Evolutionary conservation across 92 coral and sea anemone genomes (phyloP).

Genomic region (Palythoa caribaeorum): DNA sequence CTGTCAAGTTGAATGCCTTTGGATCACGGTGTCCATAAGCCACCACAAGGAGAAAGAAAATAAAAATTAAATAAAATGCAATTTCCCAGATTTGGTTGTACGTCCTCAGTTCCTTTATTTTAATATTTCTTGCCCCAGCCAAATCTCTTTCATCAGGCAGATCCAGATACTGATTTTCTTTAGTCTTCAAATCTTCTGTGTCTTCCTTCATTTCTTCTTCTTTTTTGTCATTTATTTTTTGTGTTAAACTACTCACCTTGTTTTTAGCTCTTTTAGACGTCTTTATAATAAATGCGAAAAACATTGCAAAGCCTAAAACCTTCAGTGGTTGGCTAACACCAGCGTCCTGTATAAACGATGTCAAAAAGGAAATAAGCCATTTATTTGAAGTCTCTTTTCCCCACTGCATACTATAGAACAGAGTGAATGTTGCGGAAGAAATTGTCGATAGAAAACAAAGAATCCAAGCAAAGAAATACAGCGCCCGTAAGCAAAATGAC

Average conservation of each 20-base stretch:
- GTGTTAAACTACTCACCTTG: constrained; percentile 19
- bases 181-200: background rate
- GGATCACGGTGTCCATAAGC: constrained; percentile 92
- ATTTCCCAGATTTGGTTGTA: constrained; percentile 75
- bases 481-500: background rate
- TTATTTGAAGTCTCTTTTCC: constrained; percentile 84
- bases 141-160: constrained; percentile 56
- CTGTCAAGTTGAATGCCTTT: constrained; percentile 71
- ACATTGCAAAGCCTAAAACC: constrained; percentile 67
- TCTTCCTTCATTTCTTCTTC: background rate
- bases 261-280: constrained; percentile 47
- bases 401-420: constrained; percentile 86
- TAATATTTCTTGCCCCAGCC: constrained; percentile 67
- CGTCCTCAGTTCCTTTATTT: constrained; percentile 82
- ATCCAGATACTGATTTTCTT: background rate
- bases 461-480: constrained; percentile 75
- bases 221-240: background rate
- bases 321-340: constrained; percentile 85
- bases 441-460: constrained; percentile 64
- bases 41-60: constrained; percentile 77
- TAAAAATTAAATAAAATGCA: constrained; percentile 69
- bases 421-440: constrained; percentile 70
- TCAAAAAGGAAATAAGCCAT: constrained; percentile 86
- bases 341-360: constrained; percentile 88
- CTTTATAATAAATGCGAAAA: constrained; percentile 71